Conservation (phyloP, 2,888 invertebrate genomes). For the Diploptera punctata region DNA sequence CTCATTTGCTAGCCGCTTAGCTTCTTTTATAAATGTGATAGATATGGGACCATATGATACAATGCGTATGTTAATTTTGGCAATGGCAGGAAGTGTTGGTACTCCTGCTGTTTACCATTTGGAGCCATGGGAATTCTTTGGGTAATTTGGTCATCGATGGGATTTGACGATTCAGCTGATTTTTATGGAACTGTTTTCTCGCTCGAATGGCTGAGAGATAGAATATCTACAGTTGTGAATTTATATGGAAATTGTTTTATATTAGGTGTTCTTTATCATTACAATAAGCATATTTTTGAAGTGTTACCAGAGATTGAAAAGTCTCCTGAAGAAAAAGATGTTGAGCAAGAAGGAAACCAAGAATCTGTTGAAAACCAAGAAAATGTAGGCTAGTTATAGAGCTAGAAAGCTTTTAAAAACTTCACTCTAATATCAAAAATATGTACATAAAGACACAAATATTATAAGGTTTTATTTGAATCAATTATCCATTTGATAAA, state of each 20-base stretch:
- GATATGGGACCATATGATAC: background rate
- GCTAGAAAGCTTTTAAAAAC: too few species aligned
- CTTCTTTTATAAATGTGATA: too few species aligned
- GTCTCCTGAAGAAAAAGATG: too few species aligned
- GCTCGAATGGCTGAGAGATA: background rate
- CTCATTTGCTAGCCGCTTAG: background rate
- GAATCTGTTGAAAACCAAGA: too few species aligned
- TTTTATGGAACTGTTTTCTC: background rate
- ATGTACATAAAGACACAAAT: too few species aligned
- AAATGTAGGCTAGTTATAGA: too few species aligned
- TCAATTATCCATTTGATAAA: too few species aligned
- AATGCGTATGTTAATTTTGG: background rate
- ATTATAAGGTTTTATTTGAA: too few species aligned
- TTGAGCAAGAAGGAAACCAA: too few species aligned
- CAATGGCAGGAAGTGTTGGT: background rate
- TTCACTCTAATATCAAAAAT: too few species aligned
- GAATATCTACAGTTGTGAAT: background rate
- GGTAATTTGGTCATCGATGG: background rate
- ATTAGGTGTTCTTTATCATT: background rate
- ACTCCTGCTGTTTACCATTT: background rate
- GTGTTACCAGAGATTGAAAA: too few species aligned
- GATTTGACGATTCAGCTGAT: background rate
- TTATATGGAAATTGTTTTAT: background rate
- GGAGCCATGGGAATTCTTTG: background rate
- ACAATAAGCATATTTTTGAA: background rate